Percentiles rank a stretch among this genome's conserved stretches.
These are phyloP conservation scores for Neoarius graeffei DNA, from an alignment of 2,113 vertebrate genomes.

Conservation along the genomic window DNA sequence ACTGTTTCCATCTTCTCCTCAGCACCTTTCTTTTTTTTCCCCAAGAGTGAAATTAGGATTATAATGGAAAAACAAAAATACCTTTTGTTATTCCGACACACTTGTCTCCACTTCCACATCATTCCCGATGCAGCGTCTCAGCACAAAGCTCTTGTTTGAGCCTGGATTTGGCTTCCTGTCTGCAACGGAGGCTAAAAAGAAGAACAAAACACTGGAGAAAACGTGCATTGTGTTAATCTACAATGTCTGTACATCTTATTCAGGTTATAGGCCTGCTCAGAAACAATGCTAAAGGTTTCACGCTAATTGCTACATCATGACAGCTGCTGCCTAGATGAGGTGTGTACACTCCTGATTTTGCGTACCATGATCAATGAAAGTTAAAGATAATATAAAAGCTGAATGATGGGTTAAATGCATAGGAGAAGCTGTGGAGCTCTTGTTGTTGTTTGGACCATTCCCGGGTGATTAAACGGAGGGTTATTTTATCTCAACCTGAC, in stretches of 20 bases:
- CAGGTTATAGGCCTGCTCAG: not conserved
- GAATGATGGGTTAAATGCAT: not conserved
- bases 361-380: not conserved
- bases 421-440: not conserved
- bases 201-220: slow-evolving; percentile 11
- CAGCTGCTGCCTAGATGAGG: not conserved
- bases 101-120: slow-evolving; percentile 41
- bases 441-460: not conserved
- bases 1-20: slow-evolving; percentile 41
- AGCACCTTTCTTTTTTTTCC: slow-evolving; percentile 42
- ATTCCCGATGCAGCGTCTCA: slow-evolving; percentile 13
- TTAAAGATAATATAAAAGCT: not conserved
- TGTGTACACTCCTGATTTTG: not conserved
- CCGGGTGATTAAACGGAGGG: not conserved
- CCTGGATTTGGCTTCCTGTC: slow-evolving; percentile 19
- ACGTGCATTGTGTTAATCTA: not conserved
- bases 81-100: slow-evolving; percentile 69
- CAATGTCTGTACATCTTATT: not conserved
- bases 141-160: slow-evolving; percentile 26
- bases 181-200: not conserved
- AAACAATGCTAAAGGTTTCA: not conserved
- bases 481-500: not conserved
- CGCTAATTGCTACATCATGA: not conserved
- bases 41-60: slow-evolving; percentile 67
- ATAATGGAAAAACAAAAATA: slow-evolving; percentile 72